Evolutionary conservation across 2,888 invertebrate species (phyloP).

Genomic region (Caenorhabditis uteleia): DNA sequence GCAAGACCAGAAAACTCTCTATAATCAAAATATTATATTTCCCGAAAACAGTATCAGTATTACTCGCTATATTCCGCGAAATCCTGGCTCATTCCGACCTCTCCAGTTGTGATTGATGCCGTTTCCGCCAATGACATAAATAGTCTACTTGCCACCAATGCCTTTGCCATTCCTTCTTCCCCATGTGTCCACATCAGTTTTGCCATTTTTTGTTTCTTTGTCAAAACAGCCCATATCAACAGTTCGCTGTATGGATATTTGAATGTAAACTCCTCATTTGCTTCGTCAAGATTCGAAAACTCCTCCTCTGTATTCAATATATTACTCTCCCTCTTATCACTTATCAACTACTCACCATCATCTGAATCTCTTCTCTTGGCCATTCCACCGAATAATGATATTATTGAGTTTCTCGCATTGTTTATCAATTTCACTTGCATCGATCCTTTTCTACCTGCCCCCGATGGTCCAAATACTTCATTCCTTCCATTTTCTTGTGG

Average conservation of each 20-base stretch:
- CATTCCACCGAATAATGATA: slow-evolving; percentile 37
- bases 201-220: slow-evolving; percentile 90
- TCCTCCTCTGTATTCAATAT: slow-evolving; percentile 33
- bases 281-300: slow-evolving; percentile 39
- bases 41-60: not conserved
- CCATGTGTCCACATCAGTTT: slow-evolving; percentile 98
- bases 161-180: slow-evolving; percentile 92
- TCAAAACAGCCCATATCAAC: slow-evolving; percentile 90
- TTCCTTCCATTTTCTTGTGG: slow-evolving; percentile 18
- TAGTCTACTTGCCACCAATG: slow-evolving; percentile 74
- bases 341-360: slow-evolving; percentile 16
- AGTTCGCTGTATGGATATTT: slow-evolving; percentile 90
- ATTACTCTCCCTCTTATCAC: not conserved
- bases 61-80: slow-evolving; percentile 45
- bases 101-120: slow-evolving; percentile 95
- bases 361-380: slow-evolving; percentile 18
- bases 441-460: slow-evolving; percentile 31
- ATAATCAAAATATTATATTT: slow-evolving; percentile 3
- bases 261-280: slow-evolving; percentile 56
- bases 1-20: slow-evolving; percentile 75
- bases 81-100: slow-evolving; percentile 76
- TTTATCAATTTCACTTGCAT: slow-evolving; percentile 43
- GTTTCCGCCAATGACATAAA: slow-evolving; percentile 97
- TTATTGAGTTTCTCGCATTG: slow-evolving; percentile 48
- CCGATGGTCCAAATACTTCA: slow-evolving; percentile 34